Evolutionary conservation across 2,888 invertebrate species (phyloP), one percentile per base, ranked within the genome.

Genomic region (Diadegma fenestrale): DNA sequence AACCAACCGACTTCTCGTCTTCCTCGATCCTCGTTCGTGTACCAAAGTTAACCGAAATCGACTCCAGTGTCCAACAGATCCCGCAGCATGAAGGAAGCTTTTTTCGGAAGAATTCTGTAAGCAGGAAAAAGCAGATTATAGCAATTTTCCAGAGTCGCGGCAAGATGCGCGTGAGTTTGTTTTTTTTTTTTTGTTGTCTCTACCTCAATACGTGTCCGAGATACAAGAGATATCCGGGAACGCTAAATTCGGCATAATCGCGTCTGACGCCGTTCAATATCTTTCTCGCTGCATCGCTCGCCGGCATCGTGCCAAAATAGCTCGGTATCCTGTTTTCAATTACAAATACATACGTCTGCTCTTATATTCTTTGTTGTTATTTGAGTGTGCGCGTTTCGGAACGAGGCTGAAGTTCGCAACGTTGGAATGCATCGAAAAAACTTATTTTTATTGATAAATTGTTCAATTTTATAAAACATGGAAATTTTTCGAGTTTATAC

Each of bases 21-120:
- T 30, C n/a, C n/a, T n/a, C n/a, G n/a, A 33, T 33, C 33, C 33
- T 30, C 30, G 30, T 4, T 1, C 4, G 4, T 30, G 30, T 4
- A 4, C 4, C 33, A 45, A 7, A 37, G 30, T 93, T 89, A 96
- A 80, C 95, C 96, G 92, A 96, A 96, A 93, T 96, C 96, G 48
- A 96, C 95, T 33, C 96, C 96, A 5, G 96, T 96, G 88, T 96
- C 96, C 41, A 96, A 91, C 69, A 96, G 93, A 89, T 96, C 96
- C 87, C 96, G 94, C 63, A 96, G 94, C 91, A 95, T 94, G 22
- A 95, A 94, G 2, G 95, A 96, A 48, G 96, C 96, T 85, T 95
- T 95, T 87, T 96, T 94, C 5, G 96, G 96, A 80, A 96, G 91
- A 82, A 96, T 94, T 89, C 95, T 95, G 77, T 91, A 81, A 68